Conservation (phyloP, 2,888 invertebrate species). For the Oxycera nigricornis region DNA sequence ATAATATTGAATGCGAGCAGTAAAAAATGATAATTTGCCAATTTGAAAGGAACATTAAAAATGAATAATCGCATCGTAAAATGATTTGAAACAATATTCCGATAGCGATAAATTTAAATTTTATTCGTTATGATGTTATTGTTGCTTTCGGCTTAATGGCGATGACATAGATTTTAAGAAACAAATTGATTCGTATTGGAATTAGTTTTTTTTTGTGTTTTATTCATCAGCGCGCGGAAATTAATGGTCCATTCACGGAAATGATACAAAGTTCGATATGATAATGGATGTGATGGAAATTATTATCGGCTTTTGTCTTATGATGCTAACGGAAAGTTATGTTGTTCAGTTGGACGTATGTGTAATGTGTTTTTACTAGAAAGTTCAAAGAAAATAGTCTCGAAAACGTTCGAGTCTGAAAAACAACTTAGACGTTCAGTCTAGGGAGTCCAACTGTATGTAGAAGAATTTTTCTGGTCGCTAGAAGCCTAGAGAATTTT, state of each 20-base stretch:
- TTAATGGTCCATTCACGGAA: slow-evolving; percentile 17
- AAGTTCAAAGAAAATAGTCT: no score
- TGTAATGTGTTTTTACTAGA: no score
- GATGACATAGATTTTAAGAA: slow-evolving; percentile 25
- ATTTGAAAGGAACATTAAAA: slow-evolving; percentile 36
- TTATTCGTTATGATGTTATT: slow-evolving; percentile 31
- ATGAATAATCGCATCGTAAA: slow-evolving; percentile 32
- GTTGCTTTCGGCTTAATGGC: neutral
- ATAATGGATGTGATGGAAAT: slow-evolving; percentile 4
- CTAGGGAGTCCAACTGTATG: no score
- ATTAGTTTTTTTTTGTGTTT: neutral
- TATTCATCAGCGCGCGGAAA: neutral
- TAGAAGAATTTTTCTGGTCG: no score
- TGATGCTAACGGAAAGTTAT: no score
- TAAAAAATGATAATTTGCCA: slow-evolving; percentile 34
- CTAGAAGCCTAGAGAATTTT: no score
- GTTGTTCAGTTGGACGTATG: no score
- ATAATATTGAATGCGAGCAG: slow-evolving; percentile 11
- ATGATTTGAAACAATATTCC: slow-evolving; percentile 32
- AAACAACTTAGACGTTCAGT: no score
- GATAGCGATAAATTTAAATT: slow-evolving; percentile 21
- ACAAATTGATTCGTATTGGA: slow-evolving; percentile 27
- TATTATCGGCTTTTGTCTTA: no score
- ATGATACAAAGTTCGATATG: neutral
- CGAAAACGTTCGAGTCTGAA: no score